Evolutionary conservation across 2,888 invertebrate genomes (phyloP).

Genomic region (Lucinisca nassula): DNA sequence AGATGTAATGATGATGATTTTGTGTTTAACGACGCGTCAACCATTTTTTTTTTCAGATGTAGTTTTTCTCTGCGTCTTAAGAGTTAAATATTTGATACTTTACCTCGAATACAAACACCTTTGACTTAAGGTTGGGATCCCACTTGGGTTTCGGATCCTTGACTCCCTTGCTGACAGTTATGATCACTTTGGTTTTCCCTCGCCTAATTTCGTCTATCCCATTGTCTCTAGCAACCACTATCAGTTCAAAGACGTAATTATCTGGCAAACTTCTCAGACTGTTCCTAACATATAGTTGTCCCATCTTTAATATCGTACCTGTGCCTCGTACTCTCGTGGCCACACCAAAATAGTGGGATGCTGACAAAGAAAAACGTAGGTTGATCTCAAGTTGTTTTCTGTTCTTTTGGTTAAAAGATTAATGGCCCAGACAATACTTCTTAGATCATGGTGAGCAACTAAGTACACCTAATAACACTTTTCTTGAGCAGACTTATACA

Average conservation of each 20-base stretch:
- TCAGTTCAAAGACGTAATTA: constrained; percentile 42
- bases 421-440: too few species aligned
- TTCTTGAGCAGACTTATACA: too few species aligned
- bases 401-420: too few species aligned
- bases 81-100: background rate
- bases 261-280: constrained; percentile 49
- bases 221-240: constrained; percentile 69
- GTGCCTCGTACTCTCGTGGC: background rate
- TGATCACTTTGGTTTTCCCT: constrained; percentile 77
- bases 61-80: too few species aligned
- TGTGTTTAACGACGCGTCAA: too few species aligned
- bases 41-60: too few species aligned
- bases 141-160: constrained; percentile 74
- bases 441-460: too few species aligned
- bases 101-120: constrained; percentile 57
- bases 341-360: constrained; percentile 21
- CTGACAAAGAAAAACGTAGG: constrained; percentile 10
- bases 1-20: too few species aligned
- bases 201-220: constrained; percentile 68
- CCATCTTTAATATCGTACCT: constrained; percentile 4
- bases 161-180: constrained; percentile 89
- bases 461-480: too few species aligned
- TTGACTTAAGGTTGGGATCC: constrained; percentile 16
- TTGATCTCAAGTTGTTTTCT: too few species aligned
- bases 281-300: constrained; percentile 28